Conservation (phyloP, 2,888 invertebrate species). For the Branchellion lobata region DNA sequence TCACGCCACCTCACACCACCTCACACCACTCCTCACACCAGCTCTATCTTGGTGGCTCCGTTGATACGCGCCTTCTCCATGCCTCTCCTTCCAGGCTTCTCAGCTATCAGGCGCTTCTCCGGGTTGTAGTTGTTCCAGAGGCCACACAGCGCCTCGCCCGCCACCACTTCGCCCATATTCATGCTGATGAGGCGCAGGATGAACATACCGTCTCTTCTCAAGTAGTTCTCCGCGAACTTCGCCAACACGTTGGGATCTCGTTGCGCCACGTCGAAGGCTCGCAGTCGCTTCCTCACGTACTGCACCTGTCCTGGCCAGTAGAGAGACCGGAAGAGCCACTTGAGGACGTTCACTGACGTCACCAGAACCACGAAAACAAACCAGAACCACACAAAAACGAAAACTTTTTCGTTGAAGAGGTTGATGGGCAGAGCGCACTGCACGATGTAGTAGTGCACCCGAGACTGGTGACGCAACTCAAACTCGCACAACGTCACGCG, state of each 20-base stretch:
- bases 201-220: conserved; percentile 54
- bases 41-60: conserved; percentile 51
- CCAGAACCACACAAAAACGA: conserved; percentile 56
- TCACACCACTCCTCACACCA: conserved; percentile 43
- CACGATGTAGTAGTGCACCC: conserved; percentile 53
- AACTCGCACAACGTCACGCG: conserved; percentile 62
- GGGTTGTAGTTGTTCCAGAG: conserved; percentile 56
- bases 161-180: conserved; percentile 55
- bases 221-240: conserved; percentile 55
- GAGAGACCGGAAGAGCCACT: conserved; percentile 53
- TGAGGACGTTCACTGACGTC: conserved; percentile 52
- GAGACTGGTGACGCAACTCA: conserved; percentile 56
- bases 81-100: conserved; percentile 51
- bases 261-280: conserved; percentile 53
- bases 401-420: conserved; percentile 56
- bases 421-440: conserved; percentile 56
- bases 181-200: conserved; percentile 54
- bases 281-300: conserved; percentile 52
- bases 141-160: conserved; percentile 55
- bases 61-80: conserved; percentile 45
- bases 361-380: conserved; percentile 53
- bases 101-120: conserved; percentile 53
- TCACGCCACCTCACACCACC: too few species aligned
- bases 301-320: conserved; percentile 54
- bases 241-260: conserved; percentile 52